These are phyloP conservation scores for Cistogaster globosa DNA, from an alignment of 2,888 invertebrate species.

Conservation along the genomic window DNA sequence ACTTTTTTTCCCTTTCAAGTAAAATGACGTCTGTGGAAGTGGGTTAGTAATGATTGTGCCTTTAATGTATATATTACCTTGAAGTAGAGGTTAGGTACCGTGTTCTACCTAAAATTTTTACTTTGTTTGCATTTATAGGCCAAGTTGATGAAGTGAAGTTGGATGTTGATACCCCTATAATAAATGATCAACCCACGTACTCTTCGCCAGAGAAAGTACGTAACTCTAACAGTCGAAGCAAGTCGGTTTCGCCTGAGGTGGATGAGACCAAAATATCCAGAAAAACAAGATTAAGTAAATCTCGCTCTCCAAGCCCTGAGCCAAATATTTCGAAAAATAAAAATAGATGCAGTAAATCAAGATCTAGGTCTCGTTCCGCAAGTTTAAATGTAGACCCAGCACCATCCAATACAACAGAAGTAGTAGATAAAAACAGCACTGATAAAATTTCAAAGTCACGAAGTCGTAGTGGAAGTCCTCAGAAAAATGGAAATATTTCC, in stretches of 20 bases:
- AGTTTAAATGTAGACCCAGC: constrained; percentile 49
- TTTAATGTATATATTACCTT: constrained; percentile 7
- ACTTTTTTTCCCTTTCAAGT: background rate
- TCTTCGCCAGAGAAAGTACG: constrained; percentile 7
- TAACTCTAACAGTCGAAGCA: constrained; percentile 42
- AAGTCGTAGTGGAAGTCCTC: constrained; percentile 72
- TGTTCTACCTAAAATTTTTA: background rate
- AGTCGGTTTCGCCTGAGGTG: constrained; percentile 26
- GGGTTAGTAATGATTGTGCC: constrained; percentile 33
- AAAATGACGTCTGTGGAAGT: constrained; percentile 61
- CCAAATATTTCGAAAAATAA: constrained; percentile 41
- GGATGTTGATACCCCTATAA: constrained; percentile 3
- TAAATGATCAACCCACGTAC: constrained; percentile 8
- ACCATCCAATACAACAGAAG: constrained; percentile 18
- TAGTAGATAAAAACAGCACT: constrained; percentile 38
- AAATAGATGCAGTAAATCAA: constrained; percentile 59
- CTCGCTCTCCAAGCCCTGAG: constrained; percentile 62
- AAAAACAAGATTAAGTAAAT: constrained; percentile 55
- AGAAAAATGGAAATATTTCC: constrained; percentile 49
- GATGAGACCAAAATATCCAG: constrained; percentile 33
- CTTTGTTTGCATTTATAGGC: constrained; percentile 30
- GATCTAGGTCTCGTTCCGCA: constrained; percentile 69
- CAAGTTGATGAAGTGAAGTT: constrained; percentile 19
- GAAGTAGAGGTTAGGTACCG: constrained; percentile 57
- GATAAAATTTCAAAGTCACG: constrained; percentile 71